phyloP scores from a whole-genome alignment of 2,797 vertebrate genomes.

The Gymnocypris eckloni region DNA sequence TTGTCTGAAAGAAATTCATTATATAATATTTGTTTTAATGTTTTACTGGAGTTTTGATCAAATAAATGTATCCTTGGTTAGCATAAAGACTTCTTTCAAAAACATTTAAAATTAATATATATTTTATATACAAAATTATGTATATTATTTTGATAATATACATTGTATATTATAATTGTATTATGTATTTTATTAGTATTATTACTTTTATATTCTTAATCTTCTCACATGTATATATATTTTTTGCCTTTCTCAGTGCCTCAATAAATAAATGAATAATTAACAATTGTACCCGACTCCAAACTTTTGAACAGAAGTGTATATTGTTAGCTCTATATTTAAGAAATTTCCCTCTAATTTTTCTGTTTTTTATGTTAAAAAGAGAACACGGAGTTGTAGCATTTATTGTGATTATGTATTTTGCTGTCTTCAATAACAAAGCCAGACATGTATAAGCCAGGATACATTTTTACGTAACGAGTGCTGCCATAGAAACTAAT shows the following conservation, averaged over 20 bases:
- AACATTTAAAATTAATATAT: background rate
- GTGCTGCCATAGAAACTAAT: background rate
- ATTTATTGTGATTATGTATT: constrained; percentile 2
- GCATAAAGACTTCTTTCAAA: background rate
- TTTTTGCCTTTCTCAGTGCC: background rate
- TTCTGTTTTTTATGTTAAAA: background rate
- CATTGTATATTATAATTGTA: background rate
- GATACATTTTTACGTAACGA: background rate
- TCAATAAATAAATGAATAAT: background rate
- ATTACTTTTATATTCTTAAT: background rate
- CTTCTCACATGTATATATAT: background rate
- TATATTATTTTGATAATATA: background rate
- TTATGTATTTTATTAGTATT: background rate
- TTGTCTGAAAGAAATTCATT: background rate
- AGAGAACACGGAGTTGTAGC: background rate
- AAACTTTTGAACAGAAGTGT: no score
- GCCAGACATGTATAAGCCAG: background rate
- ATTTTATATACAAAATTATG: no score
- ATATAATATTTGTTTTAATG: background rate
- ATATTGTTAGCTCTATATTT: no score
- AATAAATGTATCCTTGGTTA: background rate
- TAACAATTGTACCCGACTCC: background rate
- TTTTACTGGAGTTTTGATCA: background rate
- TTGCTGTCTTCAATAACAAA: background rate
- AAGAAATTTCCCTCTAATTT: no score